Evolutionary conservation across 2,113 vertebrate genomes (phyloP).

Genomic region (Antechinus flavipes): DNA sequence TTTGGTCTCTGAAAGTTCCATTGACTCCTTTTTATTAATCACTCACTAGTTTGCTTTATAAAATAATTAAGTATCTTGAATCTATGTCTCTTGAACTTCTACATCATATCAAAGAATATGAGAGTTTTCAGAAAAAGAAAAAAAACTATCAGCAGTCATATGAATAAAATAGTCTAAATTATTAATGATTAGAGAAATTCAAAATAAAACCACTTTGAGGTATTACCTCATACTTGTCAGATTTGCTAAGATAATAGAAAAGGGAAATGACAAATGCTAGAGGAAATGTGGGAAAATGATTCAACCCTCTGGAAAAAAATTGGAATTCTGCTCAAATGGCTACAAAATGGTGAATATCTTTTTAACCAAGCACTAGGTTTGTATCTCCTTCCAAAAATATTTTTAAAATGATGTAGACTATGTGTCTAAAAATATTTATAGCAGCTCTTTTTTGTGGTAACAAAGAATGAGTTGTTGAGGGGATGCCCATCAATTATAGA

Average conservation of each 20-base stretch:
- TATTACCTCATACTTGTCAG: background rate
- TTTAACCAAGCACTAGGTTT: background rate
- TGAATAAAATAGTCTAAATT: background rate
- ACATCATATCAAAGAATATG: background rate
- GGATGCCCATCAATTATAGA: background rate
- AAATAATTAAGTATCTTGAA: too few relatives aligned
- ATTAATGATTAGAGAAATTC: background rate
- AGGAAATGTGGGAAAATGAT: background rate
- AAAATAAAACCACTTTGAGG: background rate
- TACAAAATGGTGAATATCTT: background rate
- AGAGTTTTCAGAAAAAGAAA: background rate
- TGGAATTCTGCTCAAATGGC: background rate
- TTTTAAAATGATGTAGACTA: background rate
- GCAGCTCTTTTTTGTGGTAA: background rate
- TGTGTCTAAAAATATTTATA: background rate
- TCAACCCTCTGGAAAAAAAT: background rate
- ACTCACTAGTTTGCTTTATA: too few relatives aligned
- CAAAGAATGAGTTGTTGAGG: background rate
- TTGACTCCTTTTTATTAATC: too few relatives aligned
- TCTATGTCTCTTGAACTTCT: background rate
- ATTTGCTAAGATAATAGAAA: background rate
- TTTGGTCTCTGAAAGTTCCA: too few relatives aligned
- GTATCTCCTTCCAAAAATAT: background rate
- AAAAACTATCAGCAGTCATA: background rate
- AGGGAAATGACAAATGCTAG: background rate